Evolutionary conservation across 2,888 invertebrate species (phyloP), one percentile per base, ranked within the genome.

Genomic region (Lasiommata megera): DNA sequence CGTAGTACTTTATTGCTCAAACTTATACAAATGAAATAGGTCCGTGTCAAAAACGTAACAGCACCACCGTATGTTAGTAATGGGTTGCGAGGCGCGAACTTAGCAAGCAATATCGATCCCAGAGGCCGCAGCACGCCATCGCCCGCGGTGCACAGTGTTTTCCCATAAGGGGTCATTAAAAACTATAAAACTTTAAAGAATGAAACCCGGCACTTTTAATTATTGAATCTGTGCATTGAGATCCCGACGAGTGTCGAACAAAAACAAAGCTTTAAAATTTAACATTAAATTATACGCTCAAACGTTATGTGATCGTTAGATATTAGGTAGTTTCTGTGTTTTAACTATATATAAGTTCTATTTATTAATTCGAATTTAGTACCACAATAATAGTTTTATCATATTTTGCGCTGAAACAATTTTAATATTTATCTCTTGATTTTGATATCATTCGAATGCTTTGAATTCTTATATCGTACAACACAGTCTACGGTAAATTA

Each of bases 31-130:
- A 17, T 41, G 3, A 31, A 17, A 29, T 40, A 31, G 31, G 16
- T n/a, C 6, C 17, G 40, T 52, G 31, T 31, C 17, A 41, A 36
- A 36, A 36, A 17, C 40, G 9, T 36, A 41, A 44, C 23, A 48
- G 40, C 46, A 58, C n/a, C n/a, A n/a, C 31, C 43, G 41, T 55
- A 68, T 70, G 71, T 68, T 68, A 70, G 67, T 73, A 72, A 72
- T 67, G 73, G 74, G 76, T 74, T 67, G 74, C 74, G 72, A 79
- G 79, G 79, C 81, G 83, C 80, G 76, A 86, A 82, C 74, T 82
- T 81, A 79, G 82, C 84, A 80, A 79, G 80, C 76, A 75, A 78
- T 88, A 88, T 88, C 84, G 88, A 88, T 87, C 85, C 66, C 70
- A 71, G 69, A 73, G 73, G 74, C 67, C 73, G 74, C 73, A 79